Base-by-base conservation (phyloP, 2,888 invertebrate species). In the Drosophila prolongata region DNA sequence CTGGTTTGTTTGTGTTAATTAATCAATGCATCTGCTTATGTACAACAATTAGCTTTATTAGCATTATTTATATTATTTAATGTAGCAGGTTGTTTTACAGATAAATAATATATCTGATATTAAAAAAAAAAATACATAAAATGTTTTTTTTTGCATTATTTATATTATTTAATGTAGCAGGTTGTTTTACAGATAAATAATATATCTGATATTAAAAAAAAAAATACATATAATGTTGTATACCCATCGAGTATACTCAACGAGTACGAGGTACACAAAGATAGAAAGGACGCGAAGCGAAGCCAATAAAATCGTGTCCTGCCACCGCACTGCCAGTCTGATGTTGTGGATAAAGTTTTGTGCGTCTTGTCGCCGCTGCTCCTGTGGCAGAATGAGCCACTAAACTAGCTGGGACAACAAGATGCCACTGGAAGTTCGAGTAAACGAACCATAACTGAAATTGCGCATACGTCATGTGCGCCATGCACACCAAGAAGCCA, bases 391-490 rank as follows among this genome's bases (percentile, higher is more conserved):
- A 16, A 47, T 9, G 14, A 34, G 47, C 62, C 42, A 43, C 62
- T 55, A 46, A 76, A 78, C 75, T 74, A 67, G 66, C 65, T 56
- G 49, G 68, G 65, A 66, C 71, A 70, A 75, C 66, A 55, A 55
- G 61, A 61, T 27, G 68, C 60, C 46, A 55, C 70, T 64, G 68
- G 60, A 79, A 73, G 78, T 71, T 78, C 52, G 46, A 75, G 78
- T 70, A 80, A 86, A 69, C 73, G 76, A 59, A 64, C 58, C 76
- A 75, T 78, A 79, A 78, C 79, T 66, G 74, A 79, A 77, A 85
- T 73, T 77, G 62, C 79, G 85, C 76, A 84, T 80, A 79, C 81
- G 79, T 77, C 87, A 75, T 84, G 87, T 74, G 77, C 64, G 57
- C 64, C 77, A 24, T 52, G 54, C 64, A 60, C 34, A 54, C 14